These are phyloP conservation scores for Pangasius mekongensis DNA, from an alignment of 2,797 vertebrate genomes.

Conservation along the genomic window DNA sequence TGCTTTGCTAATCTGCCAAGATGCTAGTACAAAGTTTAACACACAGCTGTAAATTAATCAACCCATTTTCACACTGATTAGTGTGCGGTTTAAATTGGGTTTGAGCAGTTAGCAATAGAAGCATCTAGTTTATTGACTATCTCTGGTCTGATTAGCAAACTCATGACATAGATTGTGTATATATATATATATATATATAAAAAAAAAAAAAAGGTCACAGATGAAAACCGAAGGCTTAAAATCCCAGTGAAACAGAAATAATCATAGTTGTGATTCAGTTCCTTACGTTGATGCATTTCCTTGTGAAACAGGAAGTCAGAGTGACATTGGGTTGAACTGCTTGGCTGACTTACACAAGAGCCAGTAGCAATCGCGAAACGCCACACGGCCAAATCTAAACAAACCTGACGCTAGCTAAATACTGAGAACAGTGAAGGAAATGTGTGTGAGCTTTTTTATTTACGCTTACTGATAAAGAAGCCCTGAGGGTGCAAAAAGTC, in stretches of 20 bases:
- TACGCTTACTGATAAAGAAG: neutral
- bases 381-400: neutral
- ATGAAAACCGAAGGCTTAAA: neutral
- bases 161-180: neutral
- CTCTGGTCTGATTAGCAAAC: neutral
- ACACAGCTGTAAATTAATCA: too few relatives aligned
- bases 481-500: neutral
- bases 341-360: neutral
- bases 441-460: neutral
- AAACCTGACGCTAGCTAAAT: neutral
- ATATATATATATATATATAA: too few relatives aligned
- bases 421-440: too few relatives aligned
- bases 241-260: too few relatives aligned
- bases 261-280: too few relatives aligned
- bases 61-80: too few relatives aligned
- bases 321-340: neutral
- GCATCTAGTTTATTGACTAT: neutral
- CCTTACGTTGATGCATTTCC: neutral
- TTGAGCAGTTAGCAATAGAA: neutral
- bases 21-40: neutral
- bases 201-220: neutral
- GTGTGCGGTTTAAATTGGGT: neutral
- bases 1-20: neutral
- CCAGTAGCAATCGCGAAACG: neutral
- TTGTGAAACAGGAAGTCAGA: neutral